Evolutionary conservation across 2,797 vertebrate genomes (phyloP).

Genomic region (Buceros bicornis): DNA sequence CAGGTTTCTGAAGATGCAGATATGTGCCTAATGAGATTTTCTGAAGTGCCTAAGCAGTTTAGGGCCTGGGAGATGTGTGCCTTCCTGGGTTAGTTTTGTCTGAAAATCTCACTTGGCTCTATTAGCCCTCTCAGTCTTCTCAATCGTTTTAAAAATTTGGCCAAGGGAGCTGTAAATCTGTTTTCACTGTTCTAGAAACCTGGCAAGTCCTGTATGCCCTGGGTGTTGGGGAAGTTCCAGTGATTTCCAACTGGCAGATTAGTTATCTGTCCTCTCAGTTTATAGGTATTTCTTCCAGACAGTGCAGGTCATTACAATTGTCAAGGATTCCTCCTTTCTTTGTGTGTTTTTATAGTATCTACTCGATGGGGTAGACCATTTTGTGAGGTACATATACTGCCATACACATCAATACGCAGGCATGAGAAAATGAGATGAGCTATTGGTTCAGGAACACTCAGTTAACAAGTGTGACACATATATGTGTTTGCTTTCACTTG

Average conservation of each 20-base stretch:
- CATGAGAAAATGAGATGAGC: background rate
- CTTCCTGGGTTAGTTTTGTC: background rate
- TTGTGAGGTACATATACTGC: background rate
- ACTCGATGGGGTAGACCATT: background rate
- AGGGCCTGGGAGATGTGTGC: background rate
- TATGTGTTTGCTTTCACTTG: rapidly evolving
- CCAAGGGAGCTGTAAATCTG: background rate
- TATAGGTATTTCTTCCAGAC: background rate
- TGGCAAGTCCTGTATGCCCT: background rate
- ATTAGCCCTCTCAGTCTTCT: background rate
- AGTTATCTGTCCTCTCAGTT: background rate
- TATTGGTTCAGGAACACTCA: background rate
- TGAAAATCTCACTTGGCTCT: slow-evolving; percentile 30
- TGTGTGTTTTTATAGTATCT: background rate
- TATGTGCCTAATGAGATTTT: background rate
- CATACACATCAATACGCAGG: background rate
- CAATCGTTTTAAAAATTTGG: background rate
- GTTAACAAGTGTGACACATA: background rate
- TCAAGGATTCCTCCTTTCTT: background rate
- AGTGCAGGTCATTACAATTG: background rate
- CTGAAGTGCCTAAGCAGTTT: background rate
- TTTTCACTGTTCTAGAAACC: background rate
- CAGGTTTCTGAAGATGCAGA: background rate
- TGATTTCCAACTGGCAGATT: background rate
- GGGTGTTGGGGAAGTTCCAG: background rate